Percentiles rank a stretch among this genome's conserved stretches.
These are phyloP conservation scores for Keiferia lycopersicella DNA, from an alignment of 2,888 invertebrate species.

Conservation along the genomic window DNA sequence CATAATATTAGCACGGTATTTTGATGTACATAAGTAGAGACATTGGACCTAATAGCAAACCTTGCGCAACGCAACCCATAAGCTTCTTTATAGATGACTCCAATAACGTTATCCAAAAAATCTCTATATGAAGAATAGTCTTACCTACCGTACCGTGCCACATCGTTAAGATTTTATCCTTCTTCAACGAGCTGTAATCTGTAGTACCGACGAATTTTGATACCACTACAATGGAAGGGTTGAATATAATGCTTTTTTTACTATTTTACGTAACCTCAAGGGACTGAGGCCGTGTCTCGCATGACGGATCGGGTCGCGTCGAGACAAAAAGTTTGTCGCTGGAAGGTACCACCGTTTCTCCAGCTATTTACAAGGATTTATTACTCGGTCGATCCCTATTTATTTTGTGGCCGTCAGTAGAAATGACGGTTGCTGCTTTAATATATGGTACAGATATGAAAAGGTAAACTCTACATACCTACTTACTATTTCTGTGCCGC, in stretches of 20 bases:
- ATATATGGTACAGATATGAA: background rate
- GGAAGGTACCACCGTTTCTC: constrained; percentile 24
- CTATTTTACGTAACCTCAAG: constrained; percentile 58
- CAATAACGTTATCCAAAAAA: constrained; percentile 71
- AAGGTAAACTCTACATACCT: too few relatives aligned
- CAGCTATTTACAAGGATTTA: constrained; percentile 25
- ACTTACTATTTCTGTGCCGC: too few relatives aligned
- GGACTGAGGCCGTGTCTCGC: constrained; percentile 51
- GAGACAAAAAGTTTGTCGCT: constrained; percentile 49
- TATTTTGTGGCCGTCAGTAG: constrained; percentile 10
- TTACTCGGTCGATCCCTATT: constrained; percentile 18
- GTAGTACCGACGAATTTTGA: constrained; percentile 52
- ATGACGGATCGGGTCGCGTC: constrained; percentile 69
- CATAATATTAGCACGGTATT: background rate
- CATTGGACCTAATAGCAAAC: constrained; percentile 22
- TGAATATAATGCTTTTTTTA: constrained; percentile 71
- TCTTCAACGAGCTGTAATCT: constrained; percentile 72
- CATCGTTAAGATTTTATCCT: constrained; percentile 79
- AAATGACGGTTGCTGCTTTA: background rate
- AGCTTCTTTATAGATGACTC: constrained; percentile 65
- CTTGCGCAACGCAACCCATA: constrained; percentile 33
- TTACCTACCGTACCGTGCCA: constrained; percentile 60
- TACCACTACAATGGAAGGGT: constrained; percentile 66
- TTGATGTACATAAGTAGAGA: background rate
- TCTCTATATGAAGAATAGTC: constrained; percentile 69